phyloP scores from a whole-genome alignment of 2,113 vertebrate genomes.

The Pangasianodon hypophthalmus region DNA sequence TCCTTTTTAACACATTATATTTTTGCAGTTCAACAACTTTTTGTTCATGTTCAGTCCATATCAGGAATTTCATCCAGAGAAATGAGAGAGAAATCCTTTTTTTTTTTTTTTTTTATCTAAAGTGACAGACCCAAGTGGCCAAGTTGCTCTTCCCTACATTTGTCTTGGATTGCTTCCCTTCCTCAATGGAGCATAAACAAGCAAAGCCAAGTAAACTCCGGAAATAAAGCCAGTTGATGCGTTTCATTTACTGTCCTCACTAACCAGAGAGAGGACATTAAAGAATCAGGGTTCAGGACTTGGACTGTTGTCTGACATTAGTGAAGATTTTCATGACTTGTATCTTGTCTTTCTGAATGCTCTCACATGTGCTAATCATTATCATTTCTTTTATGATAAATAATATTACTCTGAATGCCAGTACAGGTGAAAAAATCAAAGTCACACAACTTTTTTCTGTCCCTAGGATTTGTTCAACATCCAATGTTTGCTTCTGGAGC shows the following conservation, averaged over 20 bases:
- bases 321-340: neutral
- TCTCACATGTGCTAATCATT: neutral
- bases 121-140: neutral
- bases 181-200: constrained; percentile 41
- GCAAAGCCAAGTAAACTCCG: neutral
- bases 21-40: neutral
- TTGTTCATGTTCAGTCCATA: neutral
- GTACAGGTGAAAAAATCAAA: neutral
- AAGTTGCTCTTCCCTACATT: constrained; percentile 17
- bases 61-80: neutral
- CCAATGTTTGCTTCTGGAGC: neutral
- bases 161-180: constrained; percentile 44
- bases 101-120: neutral
- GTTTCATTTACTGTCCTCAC: neutral
- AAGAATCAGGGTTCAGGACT: neutral
- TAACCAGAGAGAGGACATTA: neutral
- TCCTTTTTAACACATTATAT: neutral
- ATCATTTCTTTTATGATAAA: neutral
- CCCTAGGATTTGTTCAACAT: too few relatives aligned
- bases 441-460: neutral
- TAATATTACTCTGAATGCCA: neutral
- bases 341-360: neutral
- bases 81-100: neutral
- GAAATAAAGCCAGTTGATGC: neutral
- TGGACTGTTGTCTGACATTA: neutral